A percentile compares a stretch with the other conserved stretches of the same genome.
phyloP scores from a whole-genome alignment of 2,888 invertebrate species.

The Caenorhabditis afra region DNA sequence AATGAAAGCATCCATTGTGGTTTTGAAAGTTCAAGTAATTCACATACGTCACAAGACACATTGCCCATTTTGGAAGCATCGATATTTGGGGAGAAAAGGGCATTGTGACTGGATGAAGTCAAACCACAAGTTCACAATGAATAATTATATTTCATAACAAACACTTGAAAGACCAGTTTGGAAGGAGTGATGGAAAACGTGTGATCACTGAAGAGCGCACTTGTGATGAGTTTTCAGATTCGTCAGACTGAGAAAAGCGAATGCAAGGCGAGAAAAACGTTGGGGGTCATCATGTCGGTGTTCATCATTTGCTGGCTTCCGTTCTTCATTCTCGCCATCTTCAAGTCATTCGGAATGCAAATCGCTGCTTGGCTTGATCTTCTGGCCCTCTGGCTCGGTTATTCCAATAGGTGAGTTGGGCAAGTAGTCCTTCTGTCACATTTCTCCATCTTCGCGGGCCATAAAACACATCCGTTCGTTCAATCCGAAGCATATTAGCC shows the following conservation, averaged over 20 bases:
- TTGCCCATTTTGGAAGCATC: constrained; percentile 8
- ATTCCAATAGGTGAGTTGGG: constrained; percentile 86
- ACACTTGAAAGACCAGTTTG: constrained; percentile 35
- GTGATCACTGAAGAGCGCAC: neutral
- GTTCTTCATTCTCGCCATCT: constrained; percentile 94
- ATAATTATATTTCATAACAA: constrained; percentile 15
- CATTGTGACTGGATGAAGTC: constrained; percentile 9
- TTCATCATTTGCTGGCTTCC: constrained; percentile 98
- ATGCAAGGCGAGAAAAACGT: constrained; percentile 97
- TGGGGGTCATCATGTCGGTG: constrained; percentile 94
- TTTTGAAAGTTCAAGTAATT: constrained; percentile 51
- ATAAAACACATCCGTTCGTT: neutral
- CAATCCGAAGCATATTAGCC: neutral
- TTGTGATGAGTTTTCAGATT: constrained; percentile 48
- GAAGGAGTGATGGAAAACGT: neutral
- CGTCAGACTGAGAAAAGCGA: constrained; percentile 83
- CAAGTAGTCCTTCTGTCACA: constrained; percentile 22
- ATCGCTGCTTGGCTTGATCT: constrained; percentile 77
- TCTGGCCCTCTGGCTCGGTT: constrained; percentile 89
- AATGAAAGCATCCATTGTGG: constrained; percentile 40
- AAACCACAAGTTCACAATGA: neutral
- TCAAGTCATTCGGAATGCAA: constrained; percentile 81
- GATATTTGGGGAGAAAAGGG: constrained; percentile 1
- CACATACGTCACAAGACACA: constrained; percentile 42
- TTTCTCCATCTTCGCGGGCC: constrained; percentile 19